These are phyloP conservation scores for Dermatemys mawii DNA, from an alignment of 2,113 vertebrate genomes.

Conservation along the genomic window DNA sequence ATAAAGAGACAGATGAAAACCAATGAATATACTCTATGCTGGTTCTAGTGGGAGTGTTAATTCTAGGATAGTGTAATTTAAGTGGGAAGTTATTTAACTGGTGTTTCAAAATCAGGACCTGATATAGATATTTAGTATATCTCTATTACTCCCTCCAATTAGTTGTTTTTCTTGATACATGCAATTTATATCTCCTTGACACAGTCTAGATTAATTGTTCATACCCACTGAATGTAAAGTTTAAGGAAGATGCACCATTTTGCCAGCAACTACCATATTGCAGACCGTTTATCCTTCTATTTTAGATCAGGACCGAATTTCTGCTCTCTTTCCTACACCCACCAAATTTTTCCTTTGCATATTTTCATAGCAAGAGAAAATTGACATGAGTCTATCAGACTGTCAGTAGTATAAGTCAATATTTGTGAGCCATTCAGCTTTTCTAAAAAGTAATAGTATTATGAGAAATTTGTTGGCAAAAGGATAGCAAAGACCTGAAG, in stretches of 20 bases:
- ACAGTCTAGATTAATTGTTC: not conserved
- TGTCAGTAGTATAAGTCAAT: not conserved
- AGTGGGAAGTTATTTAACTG: not conserved
- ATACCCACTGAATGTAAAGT: not conserved
- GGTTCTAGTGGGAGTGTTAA: not conserved
- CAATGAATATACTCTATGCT: not conserved
- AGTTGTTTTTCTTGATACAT: not conserved
- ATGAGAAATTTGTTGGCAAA: not conserved
- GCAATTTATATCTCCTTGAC: not conserved
- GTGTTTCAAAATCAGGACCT: not conserved
- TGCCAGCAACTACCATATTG: not conserved
- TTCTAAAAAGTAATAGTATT: not conserved
- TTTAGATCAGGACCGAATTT: not conserved
- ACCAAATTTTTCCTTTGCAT: not conserved
- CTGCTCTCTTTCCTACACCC: not conserved
- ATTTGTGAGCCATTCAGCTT: not conserved
- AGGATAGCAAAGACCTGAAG: not conserved
- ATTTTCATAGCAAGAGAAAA: not conserved
- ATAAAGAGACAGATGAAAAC: not conserved
- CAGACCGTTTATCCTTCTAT: not conserved
- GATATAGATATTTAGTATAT: not conserved
- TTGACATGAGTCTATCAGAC: not conserved
- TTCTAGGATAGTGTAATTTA: not conserved
- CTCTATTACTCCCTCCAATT: not conserved
- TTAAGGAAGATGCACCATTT: not conserved